Evolutionary conservation across 2,888 invertebrate species (phyloP).

Genomic region (Pseudococcus viburni): DNA sequence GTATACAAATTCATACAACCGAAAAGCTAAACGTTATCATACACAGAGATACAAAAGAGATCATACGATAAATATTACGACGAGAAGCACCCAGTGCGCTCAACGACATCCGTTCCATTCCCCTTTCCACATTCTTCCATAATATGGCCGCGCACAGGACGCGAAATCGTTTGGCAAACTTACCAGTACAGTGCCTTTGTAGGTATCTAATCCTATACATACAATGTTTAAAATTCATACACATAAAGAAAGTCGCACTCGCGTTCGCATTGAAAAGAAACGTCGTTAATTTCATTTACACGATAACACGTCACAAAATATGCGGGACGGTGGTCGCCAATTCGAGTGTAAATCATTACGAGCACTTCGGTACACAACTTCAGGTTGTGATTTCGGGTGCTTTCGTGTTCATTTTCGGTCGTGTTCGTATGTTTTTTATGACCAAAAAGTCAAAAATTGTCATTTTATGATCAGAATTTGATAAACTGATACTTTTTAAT

Average conservation of each 20-base stretch:
- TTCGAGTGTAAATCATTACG: neutral
- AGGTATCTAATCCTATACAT: neutral
- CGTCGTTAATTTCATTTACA: conserved; percentile 3
- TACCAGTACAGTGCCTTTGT: neutral
- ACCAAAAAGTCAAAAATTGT: no score
- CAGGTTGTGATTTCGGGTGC: no score
- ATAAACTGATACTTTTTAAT: no score
- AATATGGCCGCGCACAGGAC: neutral
- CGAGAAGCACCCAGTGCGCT: no score
- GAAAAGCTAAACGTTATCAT: neutral
- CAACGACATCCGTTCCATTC: no score
- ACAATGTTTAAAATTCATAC: neutral
- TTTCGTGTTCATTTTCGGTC: no score
- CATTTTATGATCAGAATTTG: no score
- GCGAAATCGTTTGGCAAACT: neutral
- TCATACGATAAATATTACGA: neutral
- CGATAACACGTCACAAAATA: neutral
- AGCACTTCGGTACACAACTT: no score
- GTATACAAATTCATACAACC: neutral
- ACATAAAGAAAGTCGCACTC: neutral
- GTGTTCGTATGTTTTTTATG: no score
- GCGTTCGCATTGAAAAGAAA: neutral
- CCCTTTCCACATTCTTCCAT: no score
- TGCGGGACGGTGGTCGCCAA: neutral
- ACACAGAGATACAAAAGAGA: neutral